Evolutionary conservation across 2,797 vertebrate species (phyloP).

Genomic region (Anguilla pacifica): DNA sequence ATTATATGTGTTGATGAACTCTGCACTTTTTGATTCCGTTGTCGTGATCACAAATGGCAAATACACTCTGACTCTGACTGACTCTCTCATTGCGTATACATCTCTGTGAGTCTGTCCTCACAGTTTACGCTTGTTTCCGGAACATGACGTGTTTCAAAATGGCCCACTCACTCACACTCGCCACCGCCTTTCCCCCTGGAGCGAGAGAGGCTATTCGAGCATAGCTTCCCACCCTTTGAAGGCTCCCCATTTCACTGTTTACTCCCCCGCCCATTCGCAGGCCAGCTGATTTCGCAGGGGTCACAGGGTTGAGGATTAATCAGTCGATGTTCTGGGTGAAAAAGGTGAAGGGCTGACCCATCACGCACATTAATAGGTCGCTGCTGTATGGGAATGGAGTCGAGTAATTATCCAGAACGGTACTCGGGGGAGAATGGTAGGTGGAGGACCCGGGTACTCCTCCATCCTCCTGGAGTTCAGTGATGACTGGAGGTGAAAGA

Average conservation of each 20-base stretch:
- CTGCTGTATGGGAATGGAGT: background rate
- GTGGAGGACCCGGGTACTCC: background rate
- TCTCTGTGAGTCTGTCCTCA: background rate
- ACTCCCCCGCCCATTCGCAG: background rate
- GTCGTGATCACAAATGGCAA: background rate
- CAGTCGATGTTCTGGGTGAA: background rate
- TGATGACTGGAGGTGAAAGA: background rate
- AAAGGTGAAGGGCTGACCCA: background rate
- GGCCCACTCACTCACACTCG: background rate
- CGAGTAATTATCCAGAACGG: too few relatives aligned
- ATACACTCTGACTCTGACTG: background rate
- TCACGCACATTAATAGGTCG: background rate
- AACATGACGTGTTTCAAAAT: background rate
- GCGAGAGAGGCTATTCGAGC: background rate
- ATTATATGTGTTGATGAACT: too few relatives aligned
- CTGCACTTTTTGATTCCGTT: too few relatives aligned
- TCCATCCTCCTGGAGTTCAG: background rate
- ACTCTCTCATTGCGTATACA: background rate
- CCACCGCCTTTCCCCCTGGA: background rate
- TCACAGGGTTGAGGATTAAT: background rate
- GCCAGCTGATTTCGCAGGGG: background rate
- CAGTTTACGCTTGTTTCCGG: background rate
- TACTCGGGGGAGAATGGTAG: background rate
- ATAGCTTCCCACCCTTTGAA: background rate
- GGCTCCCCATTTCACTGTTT: background rate